Percentiles rank a stretch among this genome's conserved stretches.
These are phyloP conservation scores for Saccostrea echinata DNA, from an alignment of 1,140 invertebrate species.

Conservation along the genomic window DNA sequence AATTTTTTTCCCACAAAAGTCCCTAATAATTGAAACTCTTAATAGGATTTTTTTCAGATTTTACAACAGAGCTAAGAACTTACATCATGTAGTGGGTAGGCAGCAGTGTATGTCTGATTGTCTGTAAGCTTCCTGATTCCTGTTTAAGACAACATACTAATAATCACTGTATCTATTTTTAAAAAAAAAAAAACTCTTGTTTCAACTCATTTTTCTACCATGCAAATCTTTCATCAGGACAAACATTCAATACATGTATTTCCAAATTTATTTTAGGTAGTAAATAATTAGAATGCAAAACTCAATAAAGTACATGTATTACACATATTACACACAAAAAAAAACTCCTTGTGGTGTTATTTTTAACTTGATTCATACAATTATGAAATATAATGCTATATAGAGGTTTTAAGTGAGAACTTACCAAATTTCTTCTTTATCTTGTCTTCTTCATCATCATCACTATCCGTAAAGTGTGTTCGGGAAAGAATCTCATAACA, in stretches of 20 bases:
- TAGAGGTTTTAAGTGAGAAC: background rate
- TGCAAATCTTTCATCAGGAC: too few relatives aligned
- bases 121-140: constrained; percentile 93
- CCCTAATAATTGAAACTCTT: too few relatives aligned
- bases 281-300: too few relatives aligned
- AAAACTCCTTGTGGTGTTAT: too few relatives aligned
- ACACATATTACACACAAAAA: too few relatives aligned
- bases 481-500: constrained; percentile 81
- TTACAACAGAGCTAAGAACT: constrained; percentile 55
- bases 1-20: too few relatives aligned
- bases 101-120: constrained; percentile 91
- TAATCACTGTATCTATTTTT: background rate
- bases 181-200: background rate
- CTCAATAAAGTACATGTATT: too few relatives aligned
- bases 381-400: background rate
- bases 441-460: constrained; percentile 57
- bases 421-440: constrained; percentile 73
- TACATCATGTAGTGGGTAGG: constrained; percentile 96
- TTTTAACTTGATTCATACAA: too few relatives aligned
- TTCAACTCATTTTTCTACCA: background rate
- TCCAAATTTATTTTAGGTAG: too few relatives aligned
- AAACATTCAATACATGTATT: too few relatives aligned
- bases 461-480: constrained; percentile 65
- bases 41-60: background rate
- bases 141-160: constrained; percentile 74